Evolutionary conservation across 2,888 invertebrate species (phyloP), one percentile per base, ranked within the genome.

Genomic region (Serrognathus titanus): DNA sequence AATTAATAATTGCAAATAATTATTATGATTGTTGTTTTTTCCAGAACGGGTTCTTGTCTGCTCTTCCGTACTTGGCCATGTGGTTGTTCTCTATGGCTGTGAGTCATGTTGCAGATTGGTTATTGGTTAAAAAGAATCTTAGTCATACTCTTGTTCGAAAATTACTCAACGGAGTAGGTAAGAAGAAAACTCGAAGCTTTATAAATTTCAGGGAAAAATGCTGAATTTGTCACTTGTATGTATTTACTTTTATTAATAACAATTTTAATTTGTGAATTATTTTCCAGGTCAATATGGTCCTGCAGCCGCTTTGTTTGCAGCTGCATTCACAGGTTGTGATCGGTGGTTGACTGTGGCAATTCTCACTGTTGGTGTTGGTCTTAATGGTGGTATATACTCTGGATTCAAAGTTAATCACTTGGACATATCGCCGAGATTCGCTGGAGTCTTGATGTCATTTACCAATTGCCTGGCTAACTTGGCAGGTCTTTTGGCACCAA

Each of bases 391-490:
- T 67, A 92, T 93, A 70, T 94, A 94, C 78, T 90, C 90, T 2
- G 91, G 90, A 8, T 87, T 85, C 70, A 87, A 92, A 82, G 91
- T 93, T 63, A 94, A 94, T 74, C 94, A 94, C 75, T 82, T 94
- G 72, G 94, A 94, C 73, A 86, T 94, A 64, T 92, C 94, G 1
- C 93, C 94, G 1, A 85, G 93, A 57, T 94, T 92, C 75, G 94
- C 94, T 46, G 94, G 94, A 10, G 89, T 93, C 67, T 80, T 94
- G 39, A 94, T 94, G 92, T 87, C 94, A 39, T 89, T 94, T 72
- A 94, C 94, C 50, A 94, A 94, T 79, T 93, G 92, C 66, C 80
- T 88, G 56, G 94, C 93, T 51, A 94, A 94, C 78, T 79, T 94
- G 55, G 91, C 92, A 1, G 94, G 94, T 40, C 82, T 94, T 10